phyloP scores from a whole-genome alignment of 92 coral and sea anemone species.

The Porites evermanni region DNA sequence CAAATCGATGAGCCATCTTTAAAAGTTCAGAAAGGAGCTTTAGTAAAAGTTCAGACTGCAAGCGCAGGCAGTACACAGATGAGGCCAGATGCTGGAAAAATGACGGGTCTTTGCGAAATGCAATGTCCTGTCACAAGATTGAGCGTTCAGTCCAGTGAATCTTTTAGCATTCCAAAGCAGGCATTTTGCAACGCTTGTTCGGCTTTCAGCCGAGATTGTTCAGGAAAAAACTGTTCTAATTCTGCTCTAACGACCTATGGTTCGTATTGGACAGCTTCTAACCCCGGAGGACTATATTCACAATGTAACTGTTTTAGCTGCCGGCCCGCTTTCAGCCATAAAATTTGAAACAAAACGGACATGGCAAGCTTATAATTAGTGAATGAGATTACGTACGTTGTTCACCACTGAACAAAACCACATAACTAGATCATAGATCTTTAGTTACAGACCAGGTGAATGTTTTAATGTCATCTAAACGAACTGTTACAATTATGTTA shows the following conservation, averaged over 20 bases:
- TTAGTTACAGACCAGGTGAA: slow-evolving; percentile 7
- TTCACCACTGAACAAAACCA: not conserved
- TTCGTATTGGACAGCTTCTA: slow-evolving; percentile 27
- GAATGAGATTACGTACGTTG: not conserved
- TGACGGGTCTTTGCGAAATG: slow-evolving; percentile 9
- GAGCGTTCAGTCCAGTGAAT: slow-evolving; percentile 3
- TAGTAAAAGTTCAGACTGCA: not conserved
- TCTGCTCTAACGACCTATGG: slow-evolving; percentile 3
- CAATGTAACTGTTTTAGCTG: slow-evolving; percentile 33
- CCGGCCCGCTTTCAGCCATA: slow-evolving; percentile 13
- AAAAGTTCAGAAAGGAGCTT: slow-evolving; percentile 8
- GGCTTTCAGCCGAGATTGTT: slow-evolving; percentile 2
- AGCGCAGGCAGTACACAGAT: not conserved
- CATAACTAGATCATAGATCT: slow-evolving; percentile 28
- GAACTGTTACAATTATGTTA: slow-evolving; percentile 29
- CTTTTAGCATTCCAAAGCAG: slow-evolving; percentile 2
- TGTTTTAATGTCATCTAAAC: slow-evolving; percentile 20
- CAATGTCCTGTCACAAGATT: slow-evolving; percentile 40
- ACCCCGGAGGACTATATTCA: slow-evolving; percentile 7
- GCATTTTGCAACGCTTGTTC: slow-evolving; percentile 40
- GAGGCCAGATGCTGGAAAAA: slow-evolving; percentile 30
- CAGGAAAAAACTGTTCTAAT: slow-evolving; percentile 20
- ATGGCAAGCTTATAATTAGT: not conserved
- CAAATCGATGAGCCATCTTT: not conserved
- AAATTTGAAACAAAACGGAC: slow-evolving; percentile 7